Evolutionary conservation across 2,797 vertebrate genomes (phyloP).

Genomic region (Cyprinella venusta): DNA sequence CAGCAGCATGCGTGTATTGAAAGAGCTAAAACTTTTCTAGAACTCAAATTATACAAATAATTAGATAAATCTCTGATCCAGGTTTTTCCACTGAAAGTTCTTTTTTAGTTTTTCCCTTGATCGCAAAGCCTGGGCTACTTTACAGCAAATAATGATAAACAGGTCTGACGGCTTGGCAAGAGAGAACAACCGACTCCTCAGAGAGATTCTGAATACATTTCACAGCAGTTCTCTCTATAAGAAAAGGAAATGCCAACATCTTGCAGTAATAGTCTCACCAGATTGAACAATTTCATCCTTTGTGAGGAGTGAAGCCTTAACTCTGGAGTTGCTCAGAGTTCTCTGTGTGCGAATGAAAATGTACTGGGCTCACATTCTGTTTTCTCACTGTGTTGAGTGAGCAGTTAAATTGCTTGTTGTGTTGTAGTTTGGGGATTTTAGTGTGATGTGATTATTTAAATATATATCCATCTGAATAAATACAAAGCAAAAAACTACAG

Average conservation of each 20-base stretch:
- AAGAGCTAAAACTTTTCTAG: background rate
- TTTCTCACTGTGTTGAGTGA: background rate
- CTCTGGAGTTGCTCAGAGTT: slow-evolving; percentile 4
- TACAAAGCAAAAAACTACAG: background rate
- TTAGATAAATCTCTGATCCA: slow-evolving; percentile 1
- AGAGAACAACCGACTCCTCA: slow-evolving; percentile 35
- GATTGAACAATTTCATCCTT: slow-evolving; percentile 49
- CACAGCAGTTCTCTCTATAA: slow-evolving; percentile 35
- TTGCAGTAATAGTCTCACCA: slow-evolving; percentile 45
- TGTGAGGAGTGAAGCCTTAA: slow-evolving; percentile 25
- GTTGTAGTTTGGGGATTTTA: background rate
- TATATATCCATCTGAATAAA: background rate
- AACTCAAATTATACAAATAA: background rate
- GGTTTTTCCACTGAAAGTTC: slow-evolving; percentile 13
- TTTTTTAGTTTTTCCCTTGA: background rate
- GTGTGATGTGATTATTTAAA: background rate
- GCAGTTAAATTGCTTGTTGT: slow-evolving; percentile 9
- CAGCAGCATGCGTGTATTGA: slow-evolving; percentile 52
- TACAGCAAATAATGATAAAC: slow-evolving; percentile 36
- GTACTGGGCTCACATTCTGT: slow-evolving; percentile 1
- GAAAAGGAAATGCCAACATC: slow-evolving; percentile 52
- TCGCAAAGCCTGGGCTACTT: slow-evolving; percentile 14
- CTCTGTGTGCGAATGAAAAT: slow-evolving; percentile 8
- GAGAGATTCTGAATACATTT: slow-evolving; percentile 41
- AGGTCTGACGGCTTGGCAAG: slow-evolving; percentile 31